Evolutionary conservation across 2,888 invertebrate species (phyloP).

Genomic region (Nomada flava): DNA sequence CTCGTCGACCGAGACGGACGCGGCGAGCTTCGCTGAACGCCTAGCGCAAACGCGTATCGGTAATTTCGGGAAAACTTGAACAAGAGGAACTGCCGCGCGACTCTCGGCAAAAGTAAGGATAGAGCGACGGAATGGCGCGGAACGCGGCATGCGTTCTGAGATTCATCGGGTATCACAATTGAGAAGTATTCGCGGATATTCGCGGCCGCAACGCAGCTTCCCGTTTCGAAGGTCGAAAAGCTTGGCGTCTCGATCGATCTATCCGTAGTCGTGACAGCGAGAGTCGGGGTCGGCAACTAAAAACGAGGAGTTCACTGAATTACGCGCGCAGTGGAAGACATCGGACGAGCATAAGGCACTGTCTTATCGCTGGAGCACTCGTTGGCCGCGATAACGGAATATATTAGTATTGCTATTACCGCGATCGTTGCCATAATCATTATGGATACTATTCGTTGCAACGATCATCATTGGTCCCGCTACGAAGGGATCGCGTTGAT

Average conservation of each 20-base stretch:
- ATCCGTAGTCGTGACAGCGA: background rate
- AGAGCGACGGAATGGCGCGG: background rate
- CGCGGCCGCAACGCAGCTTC: background rate
- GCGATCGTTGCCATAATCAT: conserved; percentile 2
- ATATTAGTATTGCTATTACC: conserved; percentile 30
- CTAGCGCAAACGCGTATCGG: background rate
- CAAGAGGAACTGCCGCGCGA: background rate
- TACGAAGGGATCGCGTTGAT: conserved; percentile 1
- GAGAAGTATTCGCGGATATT: background rate
- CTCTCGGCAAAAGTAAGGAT: background rate
- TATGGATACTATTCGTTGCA: conserved; percentile 7
- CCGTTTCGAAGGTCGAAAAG: background rate
- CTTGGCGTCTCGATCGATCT: conserved; percentile 14
- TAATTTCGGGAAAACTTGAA: background rate
- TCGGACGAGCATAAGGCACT: conserved; percentile 52
- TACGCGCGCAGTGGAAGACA: conserved; percentile 50
- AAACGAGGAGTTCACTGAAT: conserved; percentile 30
- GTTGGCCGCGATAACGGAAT: conserved; percentile 35
- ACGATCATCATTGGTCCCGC: conserved; percentile 29
- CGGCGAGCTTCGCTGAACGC: background rate
- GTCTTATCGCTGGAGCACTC: conserved; percentile 36
- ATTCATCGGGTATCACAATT: conserved; percentile 20
- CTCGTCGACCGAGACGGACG: background rate
- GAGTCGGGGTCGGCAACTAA: conserved; percentile 11
- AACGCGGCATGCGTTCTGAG: background rate